Evolutionary conservation across 2,888 invertebrate genomes (phyloP).

Genomic region (Erpobdella octoculata): DNA sequence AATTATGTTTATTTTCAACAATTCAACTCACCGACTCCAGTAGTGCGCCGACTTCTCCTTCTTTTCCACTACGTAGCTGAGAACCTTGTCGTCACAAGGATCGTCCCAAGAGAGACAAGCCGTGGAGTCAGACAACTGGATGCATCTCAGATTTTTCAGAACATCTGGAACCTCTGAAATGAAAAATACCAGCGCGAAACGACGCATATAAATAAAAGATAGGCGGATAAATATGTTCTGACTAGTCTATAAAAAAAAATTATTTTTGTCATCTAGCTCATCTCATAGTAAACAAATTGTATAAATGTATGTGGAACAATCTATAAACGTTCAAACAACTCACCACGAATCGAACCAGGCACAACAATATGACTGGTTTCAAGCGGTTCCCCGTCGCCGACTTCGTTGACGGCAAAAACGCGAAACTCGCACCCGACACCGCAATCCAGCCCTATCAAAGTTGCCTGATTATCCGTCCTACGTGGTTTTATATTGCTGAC

Average conservation of each 20-base stretch:
- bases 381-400: slow-evolving; percentile 3
- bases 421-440: background rate
- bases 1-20: too few relatives aligned
- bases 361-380: background rate
- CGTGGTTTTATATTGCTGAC: background rate
- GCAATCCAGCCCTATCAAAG: background rate
- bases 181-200: too few relatives aligned
- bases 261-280: background rate
- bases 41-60: slow-evolving; percentile 50
- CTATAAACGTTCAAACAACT: background rate
- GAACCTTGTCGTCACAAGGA: slow-evolving; percentile 22
- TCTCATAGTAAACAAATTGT: background rate
- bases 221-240: too few relatives aligned
- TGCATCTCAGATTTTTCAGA: background rate
- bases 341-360: slow-evolving; percentile 2
- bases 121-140: background rate
- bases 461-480: background rate
- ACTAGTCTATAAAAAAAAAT: too few relatives aligned
- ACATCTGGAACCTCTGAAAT: background rate
- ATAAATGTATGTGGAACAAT: background rate
- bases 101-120: slow-evolving; percentile 14
- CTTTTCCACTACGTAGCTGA: slow-evolving; percentile 27
- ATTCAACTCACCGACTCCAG: slow-evolving; percentile 60
- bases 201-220: too few relatives aligned
- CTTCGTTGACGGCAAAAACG: slow-evolving; percentile 1